Percentiles rank a stretch among this genome's conserved stretches.
These are phyloP conservation scores for Diogma glabrata DNA, from an alignment of 2,888 invertebrate species.

Conservation along the genomic window DNA sequence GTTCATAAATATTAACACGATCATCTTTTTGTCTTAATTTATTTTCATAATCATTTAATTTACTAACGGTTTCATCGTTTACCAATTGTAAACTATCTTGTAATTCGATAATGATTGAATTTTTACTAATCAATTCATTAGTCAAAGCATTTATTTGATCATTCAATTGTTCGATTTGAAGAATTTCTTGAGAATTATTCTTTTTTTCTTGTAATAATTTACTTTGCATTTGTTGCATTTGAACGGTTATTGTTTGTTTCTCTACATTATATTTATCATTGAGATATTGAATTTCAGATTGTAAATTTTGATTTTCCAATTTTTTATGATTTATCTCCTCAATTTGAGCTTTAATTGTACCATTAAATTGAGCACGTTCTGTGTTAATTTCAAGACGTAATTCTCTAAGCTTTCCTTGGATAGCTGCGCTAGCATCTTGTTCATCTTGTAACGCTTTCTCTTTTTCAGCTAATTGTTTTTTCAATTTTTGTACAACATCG, in stretches of 20 bases:
- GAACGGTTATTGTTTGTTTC: constrained; percentile 22
- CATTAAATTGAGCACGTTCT: constrained; percentile 32
- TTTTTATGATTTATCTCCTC: constrained; percentile 30
- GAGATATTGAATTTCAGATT: constrained; percentile 29
- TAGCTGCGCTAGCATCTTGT: constrained; percentile 59
- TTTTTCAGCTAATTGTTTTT: constrained; percentile 80
- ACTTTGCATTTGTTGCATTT: constrained; percentile 28
- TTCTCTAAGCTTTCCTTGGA: constrained; percentile 69
- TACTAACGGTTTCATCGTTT: constrained; percentile 25
- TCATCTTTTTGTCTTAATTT: constrained; percentile 12
- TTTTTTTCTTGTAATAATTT: constrained; percentile 32
- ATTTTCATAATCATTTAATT: constrained; percentile 22
- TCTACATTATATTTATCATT: constrained; percentile 31
- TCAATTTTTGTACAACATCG: constrained; percentile 74
- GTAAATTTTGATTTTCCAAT: constrained; percentile 27
- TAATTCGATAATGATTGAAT: constrained; percentile 29
- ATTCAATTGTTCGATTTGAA: constrained; percentile 28
- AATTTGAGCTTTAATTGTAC: constrained; percentile 27
- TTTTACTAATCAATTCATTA: constrained; percentile 30
- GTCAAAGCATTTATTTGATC: constrained; percentile 24
- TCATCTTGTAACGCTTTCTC: constrained; percentile 66
- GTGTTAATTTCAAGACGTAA: constrained; percentile 43
- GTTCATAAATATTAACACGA: not conserved
- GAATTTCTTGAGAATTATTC: constrained; percentile 29
- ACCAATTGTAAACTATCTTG: constrained; percentile 22